Percentiles rank a stretch among this genome's conserved stretches.
Conservation (phyloP, 2,797 vertebrate genomes). For the Karalla daura region DNA sequence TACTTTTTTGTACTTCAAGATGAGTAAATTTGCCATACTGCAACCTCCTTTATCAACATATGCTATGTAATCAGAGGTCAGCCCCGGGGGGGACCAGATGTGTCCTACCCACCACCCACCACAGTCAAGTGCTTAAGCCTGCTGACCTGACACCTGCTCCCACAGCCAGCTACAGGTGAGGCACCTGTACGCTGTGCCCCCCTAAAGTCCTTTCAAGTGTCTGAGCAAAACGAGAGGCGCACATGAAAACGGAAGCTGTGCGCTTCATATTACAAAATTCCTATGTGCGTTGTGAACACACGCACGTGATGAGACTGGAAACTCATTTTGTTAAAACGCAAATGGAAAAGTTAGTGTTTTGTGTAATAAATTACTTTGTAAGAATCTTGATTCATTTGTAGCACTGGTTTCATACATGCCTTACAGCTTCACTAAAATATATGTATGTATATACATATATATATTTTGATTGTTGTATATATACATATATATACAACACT, state of each 20-base stretch:
- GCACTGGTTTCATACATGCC: constrained; percentile 36
- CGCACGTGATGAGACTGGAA: constrained; percentile 82
- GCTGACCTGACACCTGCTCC: constrained; percentile 77
- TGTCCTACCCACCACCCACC: constrained; percentile 73
- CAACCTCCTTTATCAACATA: constrained; percentile 69
- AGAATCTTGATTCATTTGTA: constrained; percentile 67
- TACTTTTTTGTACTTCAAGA: constrained; percentile 81
- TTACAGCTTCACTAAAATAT: background rate
- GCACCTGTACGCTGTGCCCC: constrained; percentile 79
- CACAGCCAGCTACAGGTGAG: constrained; percentile 73
- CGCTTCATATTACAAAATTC: constrained; percentile 79
- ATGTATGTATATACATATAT: background rate
- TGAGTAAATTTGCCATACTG: constrained; percentile 80
- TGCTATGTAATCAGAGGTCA: constrained; percentile 69
- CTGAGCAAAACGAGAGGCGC: constrained; percentile 70
- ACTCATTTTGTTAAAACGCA: constrained; percentile 80
- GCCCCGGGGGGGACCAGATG: constrained; percentile 61
- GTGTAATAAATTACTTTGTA: constrained; percentile 88
- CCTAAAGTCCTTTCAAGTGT: constrained; percentile 67
- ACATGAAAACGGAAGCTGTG: constrained; percentile 68
- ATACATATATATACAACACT: too few relatives aligned
- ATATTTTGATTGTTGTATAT: too few relatives aligned
- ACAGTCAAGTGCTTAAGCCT: constrained; percentile 77
- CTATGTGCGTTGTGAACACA: constrained; percentile 62
- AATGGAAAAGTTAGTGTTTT: constrained; percentile 84